Evolutionary conservation across 2,113 vertebrate genomes (phyloP), one percentile per base, ranked within the genome.

Genomic region (Bungarus multicinctus): DNA sequence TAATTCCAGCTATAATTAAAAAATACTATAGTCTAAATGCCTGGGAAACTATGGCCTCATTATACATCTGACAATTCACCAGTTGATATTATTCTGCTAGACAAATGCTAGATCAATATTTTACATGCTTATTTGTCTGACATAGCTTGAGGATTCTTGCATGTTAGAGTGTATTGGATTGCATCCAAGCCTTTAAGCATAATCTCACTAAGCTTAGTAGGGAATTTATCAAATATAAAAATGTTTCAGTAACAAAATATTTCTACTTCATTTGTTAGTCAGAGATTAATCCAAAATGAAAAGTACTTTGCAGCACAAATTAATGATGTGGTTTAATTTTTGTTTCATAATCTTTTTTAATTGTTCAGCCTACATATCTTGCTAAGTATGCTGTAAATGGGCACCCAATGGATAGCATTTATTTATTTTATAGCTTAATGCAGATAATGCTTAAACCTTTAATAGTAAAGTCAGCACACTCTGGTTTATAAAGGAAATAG

Each of bases 251-350:
- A 94, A 94, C 34, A 95, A 93, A 0, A 0, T 94, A 10, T 34
- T 95, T 92, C 92, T 95, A n/a, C 57, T 94, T 93, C 55, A 93
- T 91, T 96, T 96, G 27, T 54, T 95, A 95, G 55, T 88, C 74
- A 92, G 89, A 94, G 45, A 89, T 58, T 94, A 94, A 93, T 93
- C 94, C n/a, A 93, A 0, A 92, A 25, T 50, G 69, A 96, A 93
- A 95, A 93, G 11, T 30, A 54, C 94, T 95, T 92, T 95, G 96
- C 85, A 95, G 60, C 18, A 0, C 81, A 47, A 95, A 87, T 91
- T 60, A n/a, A 94, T 9, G 12, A 87, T 89, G 93, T 91, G 57
- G 93, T 93, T 93, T 93, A 92, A 60, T 95, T 91, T 95, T 53
- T 94, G 53, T 89, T 91, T 91, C 45, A 23, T 91, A 94, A 94